Base-by-base conservation (phyloP, 1,140 invertebrate species). In the Gryon sp. region DNA sequence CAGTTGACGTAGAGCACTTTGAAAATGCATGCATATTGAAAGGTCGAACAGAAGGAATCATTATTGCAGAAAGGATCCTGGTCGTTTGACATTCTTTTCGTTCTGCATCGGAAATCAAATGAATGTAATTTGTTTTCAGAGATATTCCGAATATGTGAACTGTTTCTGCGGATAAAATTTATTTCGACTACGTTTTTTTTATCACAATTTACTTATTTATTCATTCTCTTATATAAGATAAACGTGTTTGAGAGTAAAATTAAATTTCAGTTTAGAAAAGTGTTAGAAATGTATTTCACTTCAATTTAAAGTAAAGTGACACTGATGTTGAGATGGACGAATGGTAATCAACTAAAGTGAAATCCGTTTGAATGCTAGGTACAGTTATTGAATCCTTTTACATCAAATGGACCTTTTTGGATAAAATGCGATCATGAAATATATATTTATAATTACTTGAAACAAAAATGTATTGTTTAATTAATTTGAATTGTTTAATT, bases 11-110 rank as follows among this genome's bases (percentile, higher is more conserved):
- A 38, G 59, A 65, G 65, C 60, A 41, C 60, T 66, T 62, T 70
- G 38, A 50, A 60, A 66, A 66, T 66, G 60, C 59, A 76, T 76
- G 74, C 74, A 76, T 70, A 76, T 76, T 76, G 74, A 76, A 65
- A 66, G 40, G 53, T 30, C 52, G 50, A 65, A 62, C 43, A 40
- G 50, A 65, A 65, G 57, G 59, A 69, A 65, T 57, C 59, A 50
- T 65, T 70, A 65, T 60, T 57, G 59, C 19, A 24, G 16, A 19
- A 22, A n/a, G 30, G 59, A 19, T 5, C 9, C 16, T 30, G 20
- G 38, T 26, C 18, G 18, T 69, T 69, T 48, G 46, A 57, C 12
- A 20, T 53, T 72, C 19, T 38, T 74, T 59, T 65, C 15, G 1
- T 3, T 12, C 8, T 2, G 19, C 18, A 32, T 28, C 14, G 40